Conservation (phyloP, 2,113 vertebrate genomes). For the Zonotrichia leucophrys region DNA sequence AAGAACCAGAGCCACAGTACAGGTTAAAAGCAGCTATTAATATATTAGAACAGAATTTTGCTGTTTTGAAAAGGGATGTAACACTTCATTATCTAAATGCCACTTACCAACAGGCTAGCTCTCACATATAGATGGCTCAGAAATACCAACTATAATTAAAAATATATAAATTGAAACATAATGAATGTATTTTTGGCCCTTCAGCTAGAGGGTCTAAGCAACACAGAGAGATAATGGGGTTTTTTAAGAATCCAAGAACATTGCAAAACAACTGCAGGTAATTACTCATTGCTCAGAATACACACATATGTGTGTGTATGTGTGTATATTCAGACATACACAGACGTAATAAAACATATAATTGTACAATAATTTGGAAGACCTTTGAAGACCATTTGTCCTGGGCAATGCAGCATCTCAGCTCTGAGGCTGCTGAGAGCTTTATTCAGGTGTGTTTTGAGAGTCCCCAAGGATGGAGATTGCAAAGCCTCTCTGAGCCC, state of each 20-base stretch:
- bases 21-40: background rate
- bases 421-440: background rate
- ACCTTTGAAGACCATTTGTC: background rate
- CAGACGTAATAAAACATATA: background rate
- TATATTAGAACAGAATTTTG: constrained; percentile 8
- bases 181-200: constrained; percentile 9
- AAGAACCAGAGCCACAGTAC: background rate
- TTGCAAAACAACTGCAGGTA: background rate
- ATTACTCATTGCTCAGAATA: background rate
- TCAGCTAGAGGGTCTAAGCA: background rate
- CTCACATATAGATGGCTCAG: constrained; percentile 9
- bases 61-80: constrained; percentile 5
- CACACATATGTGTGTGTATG: rapidly evolving
- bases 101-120: constrained; percentile 35
- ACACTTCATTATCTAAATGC: constrained; percentile 54
- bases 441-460: background rate
- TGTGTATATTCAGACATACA: background rate
- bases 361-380: background rate
- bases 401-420: background rate
- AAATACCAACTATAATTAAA: constrained; percentile 57
- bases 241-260: background rate
- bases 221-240: background rate
- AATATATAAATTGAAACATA: constrained; percentile 22
- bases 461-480: background rate
- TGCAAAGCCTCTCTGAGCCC: background rate